phyloP scores from a whole-genome alignment of 1,140 invertebrate genomes.

The Scaptomyza hsui region DNA sequence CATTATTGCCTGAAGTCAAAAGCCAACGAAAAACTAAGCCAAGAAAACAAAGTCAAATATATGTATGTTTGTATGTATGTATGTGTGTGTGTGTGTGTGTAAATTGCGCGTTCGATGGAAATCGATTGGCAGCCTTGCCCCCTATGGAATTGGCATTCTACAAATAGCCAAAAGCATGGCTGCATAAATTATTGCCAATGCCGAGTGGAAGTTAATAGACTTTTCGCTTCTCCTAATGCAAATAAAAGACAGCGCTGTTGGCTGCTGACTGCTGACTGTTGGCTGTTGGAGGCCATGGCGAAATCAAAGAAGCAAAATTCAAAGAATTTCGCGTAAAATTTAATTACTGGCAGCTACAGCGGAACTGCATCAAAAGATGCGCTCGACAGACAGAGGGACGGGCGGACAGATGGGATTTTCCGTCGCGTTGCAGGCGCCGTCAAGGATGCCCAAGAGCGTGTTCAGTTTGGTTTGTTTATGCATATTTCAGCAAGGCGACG shows the following conservation, averaged over 20 bases:
- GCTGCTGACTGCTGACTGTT: no score
- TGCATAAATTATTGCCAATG: conserved; percentile 65
- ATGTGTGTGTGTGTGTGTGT: no score
- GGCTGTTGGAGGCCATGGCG: conserved; percentile 11
- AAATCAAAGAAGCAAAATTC: conserved; percentile 72
- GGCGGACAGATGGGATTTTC: no score
- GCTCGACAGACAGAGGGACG: background rate
- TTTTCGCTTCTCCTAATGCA: conserved; percentile 62
- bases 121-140: conserved; percentile 27
- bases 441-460: conserved; percentile 1
- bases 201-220: conserved; percentile 67
- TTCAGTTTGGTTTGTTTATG: conserved; percentile 74
- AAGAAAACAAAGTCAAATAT: no score
- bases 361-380: conserved; percentile 46
- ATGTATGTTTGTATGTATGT: no score
- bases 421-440: background rate
- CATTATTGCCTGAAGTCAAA: no score
- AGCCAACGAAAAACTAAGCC: no score
- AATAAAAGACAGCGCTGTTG: conserved; percentile 42
- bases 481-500: conserved; percentile 60
- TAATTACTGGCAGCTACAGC: conserved; percentile 52
- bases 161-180: conserved; percentile 29
- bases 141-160: conserved; percentile 19
- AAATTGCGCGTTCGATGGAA: background rate
- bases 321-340: conserved; percentile 67